Evolutionary conservation across 2,113 vertebrate genomes (phyloP).

Genomic region (Psettodes erumei): DNA sequence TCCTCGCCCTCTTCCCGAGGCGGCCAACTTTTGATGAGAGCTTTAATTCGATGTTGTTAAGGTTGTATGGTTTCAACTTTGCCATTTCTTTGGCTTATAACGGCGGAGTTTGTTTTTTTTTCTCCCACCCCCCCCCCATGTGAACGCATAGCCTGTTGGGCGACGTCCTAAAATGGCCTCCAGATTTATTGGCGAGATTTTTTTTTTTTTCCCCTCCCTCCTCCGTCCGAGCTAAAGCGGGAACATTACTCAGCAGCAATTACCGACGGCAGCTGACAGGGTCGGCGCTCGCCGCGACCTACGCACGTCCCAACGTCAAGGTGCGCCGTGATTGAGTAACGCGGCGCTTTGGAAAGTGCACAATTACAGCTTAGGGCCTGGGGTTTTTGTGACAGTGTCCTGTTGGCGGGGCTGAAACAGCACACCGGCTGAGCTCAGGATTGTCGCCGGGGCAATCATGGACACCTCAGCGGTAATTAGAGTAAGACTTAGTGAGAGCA

Average conservation of each 20-base stretch:
- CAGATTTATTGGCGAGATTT: conserved; percentile 73
- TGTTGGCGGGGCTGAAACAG: conserved; percentile 65
- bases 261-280: conserved; percentile 70
- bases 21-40: conserved; percentile 76
- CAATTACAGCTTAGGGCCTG: conserved; percentile 67
- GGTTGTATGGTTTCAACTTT: conserved; percentile 75
- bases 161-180: conserved; percentile 79
- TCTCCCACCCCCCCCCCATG: too few species aligned
- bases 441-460: conserved; percentile 72
- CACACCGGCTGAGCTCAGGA: conserved; percentile 59
- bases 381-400: conserved; percentile 67
- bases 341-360: conserved; percentile 64
- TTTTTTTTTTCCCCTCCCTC: conserved; percentile 37
- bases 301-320: conserved; percentile 74
- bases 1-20: conserved; percentile 65
- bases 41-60: conserved; percentile 81
- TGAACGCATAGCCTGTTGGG: conserved; percentile 67
- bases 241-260: conserved; percentile 80
- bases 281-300: conserved; percentile 65
- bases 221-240: conserved; percentile 51
- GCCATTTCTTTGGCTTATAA: conserved; percentile 74
- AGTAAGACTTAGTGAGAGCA: conserved; percentile 73
- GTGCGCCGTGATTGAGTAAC: conserved; percentile 70
- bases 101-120: conserved; percentile 37
- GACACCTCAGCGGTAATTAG: conserved; percentile 79